Evolutionary conservation across 2,797 vertebrate genomes (phyloP).

Genomic region (Brachyrhaphis roseni): DNA sequence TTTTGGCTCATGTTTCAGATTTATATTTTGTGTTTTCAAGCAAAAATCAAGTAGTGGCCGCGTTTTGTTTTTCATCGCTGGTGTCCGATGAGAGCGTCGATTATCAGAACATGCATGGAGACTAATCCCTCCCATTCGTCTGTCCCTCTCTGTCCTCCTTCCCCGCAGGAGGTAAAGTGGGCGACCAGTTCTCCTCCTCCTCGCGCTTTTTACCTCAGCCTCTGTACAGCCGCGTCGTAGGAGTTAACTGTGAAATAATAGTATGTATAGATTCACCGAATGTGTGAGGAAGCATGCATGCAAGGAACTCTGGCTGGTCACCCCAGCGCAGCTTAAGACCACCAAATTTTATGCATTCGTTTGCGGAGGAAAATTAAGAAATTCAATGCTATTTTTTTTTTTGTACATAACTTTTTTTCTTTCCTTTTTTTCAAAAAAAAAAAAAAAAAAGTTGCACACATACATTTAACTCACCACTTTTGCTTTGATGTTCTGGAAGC

Average conservation of each 20-base stretch:
- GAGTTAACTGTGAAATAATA: slow-evolving; percentile 71
- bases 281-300: slow-evolving; percentile 70
- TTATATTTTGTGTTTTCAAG: neutral
- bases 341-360: slow-evolving; percentile 71
- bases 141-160: slow-evolving; percentile 32
- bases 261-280: slow-evolving; percentile 68
- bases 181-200: slow-evolving; percentile 26
- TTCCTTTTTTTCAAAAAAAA: slow-evolving; percentile 21
- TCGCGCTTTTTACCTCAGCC: slow-evolving; percentile 73
- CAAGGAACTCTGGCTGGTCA: slow-evolving; percentile 73
- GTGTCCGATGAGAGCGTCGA: neutral
- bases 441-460: slow-evolving; percentile 20
- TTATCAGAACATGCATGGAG: neutral
- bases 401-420: slow-evolving; percentile 68
- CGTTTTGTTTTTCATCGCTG: neutral
- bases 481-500: slow-evolving; percentile 25
- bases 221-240: slow-evolving; percentile 73
- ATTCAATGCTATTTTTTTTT: slow-evolving; percentile 29
- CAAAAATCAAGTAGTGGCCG: neutral
- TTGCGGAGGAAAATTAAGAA: slow-evolving; percentile 52
- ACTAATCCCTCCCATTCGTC: slow-evolving; percentile 28
- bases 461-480: slow-evolving; percentile 34
- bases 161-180: slow-evolving; percentile 26
- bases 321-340: slow-evolving; percentile 68
- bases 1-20: neutral